Base-by-base conservation (phyloP, 2,797 vertebrate species). In the Huso huso region DNA sequence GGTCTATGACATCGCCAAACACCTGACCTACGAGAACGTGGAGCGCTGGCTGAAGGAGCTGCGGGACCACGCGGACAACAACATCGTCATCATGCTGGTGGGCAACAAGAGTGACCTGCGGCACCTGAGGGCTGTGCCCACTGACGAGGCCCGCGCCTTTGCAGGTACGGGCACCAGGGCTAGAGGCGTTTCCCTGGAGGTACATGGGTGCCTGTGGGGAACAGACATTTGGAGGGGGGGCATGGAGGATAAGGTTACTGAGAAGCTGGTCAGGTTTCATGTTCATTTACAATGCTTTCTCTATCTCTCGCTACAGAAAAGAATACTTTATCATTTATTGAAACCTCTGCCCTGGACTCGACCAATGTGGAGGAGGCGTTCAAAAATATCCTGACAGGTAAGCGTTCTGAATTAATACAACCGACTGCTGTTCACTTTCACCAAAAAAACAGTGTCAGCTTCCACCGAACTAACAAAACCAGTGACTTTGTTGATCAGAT, bases 351-450 rank as follows among this genome's bases (percentile, higher is more conserved):
- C 67, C 85, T 99, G 89, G 96, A 98, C 80, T 99, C 95, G 63
- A 99, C 96, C 86, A 98, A 99, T 9, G 95, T 99, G 68, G 96
- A 99, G 82, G 95, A 97, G 83, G 96, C 96, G 15, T 99, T 99
- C 85, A 97, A 98, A 84, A 98, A 97, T 80, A 99, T 98, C 73
- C 92, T 99, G 49, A 95, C 95, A 93, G 96, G 96, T 97, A 81
- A 49, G 37, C 50, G 23, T 37, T 37, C 23, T 37, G 23, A 37
- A 37, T 37, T 37, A 37, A 37, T 37, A 37, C 23, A 37, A 37
- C 23, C 23, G 23, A 2, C 23, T 37, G 23, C 23, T 37, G 23
- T 37, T 37, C 23, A 37, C 23, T 2, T 37, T 37, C 23, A 3
- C 23, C 23, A 1, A 37, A 2, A 37, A 2, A 37, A 37, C 2